Base-by-base conservation (phyloP, 92 coral and sea anemone species). In the Zoanthus sociatus region DNA sequence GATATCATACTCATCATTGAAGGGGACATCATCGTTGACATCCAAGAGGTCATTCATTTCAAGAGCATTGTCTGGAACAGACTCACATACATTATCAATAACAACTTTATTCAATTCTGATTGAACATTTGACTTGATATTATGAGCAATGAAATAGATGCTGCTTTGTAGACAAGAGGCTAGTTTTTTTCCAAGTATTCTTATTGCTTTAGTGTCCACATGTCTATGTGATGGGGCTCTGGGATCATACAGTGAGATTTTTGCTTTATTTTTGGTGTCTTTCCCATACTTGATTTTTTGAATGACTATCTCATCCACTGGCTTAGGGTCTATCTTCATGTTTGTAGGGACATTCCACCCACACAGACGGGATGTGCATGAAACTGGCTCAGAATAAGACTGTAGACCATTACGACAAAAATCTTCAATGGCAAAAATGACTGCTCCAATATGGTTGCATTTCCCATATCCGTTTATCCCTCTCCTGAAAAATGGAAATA, bases 21-120 rank as follows among this genome's bases (percentile, higher is more conserved):
- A 60, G 66, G 26, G 66, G 7, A 15, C 66, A 60, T 60, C 66
- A 11, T 15, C 66, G 66, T 5, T 60, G 7, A 17, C 66, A 60
- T 60, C 66, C 66, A 60, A 60, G 66, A 60, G 66, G 18, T 58
- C 64, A 58, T 58, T 58, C 0, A 58, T 58, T 16, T 58, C 64
- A 58, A 58, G 64, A 58, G 64, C 69, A 68, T 56, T 33, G 16
- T 76, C 76, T 20, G 90, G 90, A 10, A 87, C 54, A 5, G 61
- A 7, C 54, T 87, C 90, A 31, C 60, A 87, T 12, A 87, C 14
- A 54, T 83, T 87, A 14, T 87, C 90, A n/a, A 87, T 67, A 50
- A 55, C 54, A 7, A 87, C 84, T 66, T 33, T 69, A 21, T 21
- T 26, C 6, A 31, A 26, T 31, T 73, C 74, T 26, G 44, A 55